Evolutionary conservation across 2,797 vertebrate genomes (phyloP), one percentile per base, ranked within the genome.

Genomic region (Amniataba percoides): DNA sequence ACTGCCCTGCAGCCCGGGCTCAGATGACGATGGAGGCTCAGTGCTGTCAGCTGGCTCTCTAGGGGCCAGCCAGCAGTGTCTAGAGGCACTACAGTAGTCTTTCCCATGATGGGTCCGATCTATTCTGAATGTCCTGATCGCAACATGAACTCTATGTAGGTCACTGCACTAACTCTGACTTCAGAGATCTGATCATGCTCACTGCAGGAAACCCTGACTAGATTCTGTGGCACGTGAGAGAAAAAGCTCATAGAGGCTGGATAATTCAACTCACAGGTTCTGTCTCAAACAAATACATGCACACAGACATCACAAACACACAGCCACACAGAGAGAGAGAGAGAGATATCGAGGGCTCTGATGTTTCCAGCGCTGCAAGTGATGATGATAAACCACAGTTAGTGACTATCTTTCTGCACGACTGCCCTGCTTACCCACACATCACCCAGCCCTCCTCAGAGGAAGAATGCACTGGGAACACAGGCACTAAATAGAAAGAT

Each of bases 141-240:
- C 51, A 63, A 78, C 76, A 58, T 64, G 48, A 78, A 74, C 74
- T 31, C 77, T 88, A 86, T 88, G 75, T 87, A 86, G 89, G 88
- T 88, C 87, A 91, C 64, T 74, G 77, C 86, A 72, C 88, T 74
- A 60, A 78, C 81, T 84, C 74, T 31, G 68, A 87, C 86, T 85
- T 74, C 19, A 6, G 75, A 80, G 84, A 88, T 72, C 59, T 74
- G 80, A 90, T 87, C 69, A 53, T 34, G 70, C 74, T 81, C 80
- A 43, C 73, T 65, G 69, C 81, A 74, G 81, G 82, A 84, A 74
- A 58, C 49, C 63, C 43, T n/a, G 61, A 56, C 74, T 74, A 36
- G 36, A 78, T 62, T 75, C 69, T 64, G 63, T 46, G 27, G 73
- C 87, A 84, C 11, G 16, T 83, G 68, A 87, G 69, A 57, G 67